Percentiles rank a stretch among this genome's conserved stretches.
These are phyloP conservation scores for Camelus bactrianus DNA, from an alignment of 2,113 vertebrate genomes.

Conservation along the genomic window DNA sequence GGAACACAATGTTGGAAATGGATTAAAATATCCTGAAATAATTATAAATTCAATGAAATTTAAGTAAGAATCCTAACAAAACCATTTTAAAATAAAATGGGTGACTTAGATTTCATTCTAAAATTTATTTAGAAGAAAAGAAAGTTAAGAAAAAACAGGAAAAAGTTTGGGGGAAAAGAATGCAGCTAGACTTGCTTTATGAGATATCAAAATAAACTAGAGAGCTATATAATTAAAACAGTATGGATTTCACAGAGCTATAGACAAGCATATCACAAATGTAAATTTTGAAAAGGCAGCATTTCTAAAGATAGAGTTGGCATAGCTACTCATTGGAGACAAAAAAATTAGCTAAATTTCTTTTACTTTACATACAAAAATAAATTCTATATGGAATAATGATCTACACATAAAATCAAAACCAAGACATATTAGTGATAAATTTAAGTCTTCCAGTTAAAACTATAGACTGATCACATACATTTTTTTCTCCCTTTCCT, in stretches of 20 bases:
- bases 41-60: not conserved
- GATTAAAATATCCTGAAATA: not conserved
- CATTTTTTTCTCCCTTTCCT: not conserved
- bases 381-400: not conserved
- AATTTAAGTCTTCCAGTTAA: conserved; percentile 3
- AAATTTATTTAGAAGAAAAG: conserved; percentile 31
- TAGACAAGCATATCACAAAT: not conserved
- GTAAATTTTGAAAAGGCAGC: not conserved
- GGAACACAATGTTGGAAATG: not conserved
- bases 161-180: not conserved
- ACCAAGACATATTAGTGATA: not conserved
- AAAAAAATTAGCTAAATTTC: not conserved
- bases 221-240: conserved; percentile 8
- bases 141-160: not conserved
- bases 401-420: not conserved
- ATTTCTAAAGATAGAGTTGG: conserved; percentile 18
- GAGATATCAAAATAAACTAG: not conserved
- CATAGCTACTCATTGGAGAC: not conserved
- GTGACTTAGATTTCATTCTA: conserved; percentile 8
- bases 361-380: conserved; percentile 36
- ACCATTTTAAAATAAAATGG: not conserved
- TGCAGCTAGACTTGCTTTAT: not conserved
- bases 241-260: not conserved
- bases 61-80: conserved; percentile 22
- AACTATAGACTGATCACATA: not conserved